Percentiles rank a stretch among this genome's conserved stretches.
Evolutionary conservation across 2,797 vertebrate species (phyloP).

Genomic region (Monodelphis domestica): DNA sequence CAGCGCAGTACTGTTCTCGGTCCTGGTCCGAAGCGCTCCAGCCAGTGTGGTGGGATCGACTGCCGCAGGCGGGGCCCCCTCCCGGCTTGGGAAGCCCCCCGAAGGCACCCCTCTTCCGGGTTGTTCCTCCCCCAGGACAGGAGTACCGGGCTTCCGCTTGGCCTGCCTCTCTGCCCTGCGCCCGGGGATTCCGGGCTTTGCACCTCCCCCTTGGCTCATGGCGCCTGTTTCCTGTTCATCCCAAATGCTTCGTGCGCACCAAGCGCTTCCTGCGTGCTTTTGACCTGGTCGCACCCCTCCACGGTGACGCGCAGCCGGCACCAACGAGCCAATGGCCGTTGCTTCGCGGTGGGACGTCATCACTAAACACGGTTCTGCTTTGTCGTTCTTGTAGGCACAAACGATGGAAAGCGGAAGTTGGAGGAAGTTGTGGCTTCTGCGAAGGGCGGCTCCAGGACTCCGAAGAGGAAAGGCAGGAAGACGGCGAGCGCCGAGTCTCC

Average conservation of each 20-base stretch:
- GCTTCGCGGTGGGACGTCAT: background rate
- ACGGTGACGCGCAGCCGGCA: background rate
- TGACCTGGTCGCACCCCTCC: background rate
- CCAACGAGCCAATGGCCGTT: background rate
- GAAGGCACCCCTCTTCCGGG: background rate
- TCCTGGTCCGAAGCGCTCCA: too few species aligned
- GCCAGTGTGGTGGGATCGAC: too few species aligned
- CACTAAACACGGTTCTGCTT: background rate
- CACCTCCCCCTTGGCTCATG: too few species aligned
- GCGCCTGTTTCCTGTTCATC: too few species aligned
- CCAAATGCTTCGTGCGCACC: background rate
- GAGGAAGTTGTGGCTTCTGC: background rate
- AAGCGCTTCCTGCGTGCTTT: background rate
- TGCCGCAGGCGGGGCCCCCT: too few species aligned
- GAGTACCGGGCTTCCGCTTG: too few species aligned
- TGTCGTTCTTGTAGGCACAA: background rate
- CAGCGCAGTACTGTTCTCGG: too few species aligned
- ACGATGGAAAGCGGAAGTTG: background rate
- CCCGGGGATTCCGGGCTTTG: too few species aligned
- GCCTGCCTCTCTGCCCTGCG: too few species aligned
- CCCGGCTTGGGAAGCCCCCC: too few species aligned
- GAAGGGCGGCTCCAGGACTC: background rate
- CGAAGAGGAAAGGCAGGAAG: background rate
- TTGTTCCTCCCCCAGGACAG: background rate
- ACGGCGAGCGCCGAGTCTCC: background rate